Evolutionary conservation across 64 coral and sea anemone species (phyloP), one percentile per base, ranked within the genome.

Genomic region (Montipora foliosa): DNA sequence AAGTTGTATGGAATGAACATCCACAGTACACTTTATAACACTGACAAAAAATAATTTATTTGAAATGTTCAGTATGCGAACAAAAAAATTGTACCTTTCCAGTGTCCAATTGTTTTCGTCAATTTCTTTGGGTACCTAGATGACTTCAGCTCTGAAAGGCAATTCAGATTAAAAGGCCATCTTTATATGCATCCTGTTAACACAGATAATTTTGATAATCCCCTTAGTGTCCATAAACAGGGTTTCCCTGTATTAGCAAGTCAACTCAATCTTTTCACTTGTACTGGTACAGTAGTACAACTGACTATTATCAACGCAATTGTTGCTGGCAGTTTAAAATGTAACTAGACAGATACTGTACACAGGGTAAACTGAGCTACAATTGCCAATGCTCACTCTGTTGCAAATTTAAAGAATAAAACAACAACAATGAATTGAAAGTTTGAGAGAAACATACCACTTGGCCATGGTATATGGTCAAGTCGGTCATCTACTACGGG

Each of bases 41-140:
- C 9, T 55, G 52, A 55, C 52, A 7, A 55, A 10, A 55, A 55
- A 55, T 55, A 55, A 55, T 55, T 5, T 55, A 55, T 55, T 10
- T 55, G 52, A 55, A 55, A 55, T 10, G 52, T 55, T 10, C 52
- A 55, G 6, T 0, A 55, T 10, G 52, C 9, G 9, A 55, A 4
- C 9, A 74, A 6, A 21, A 68, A 17, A 20, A 68, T 19, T 87
- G 61, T 12, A 87, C 83, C 83, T 82, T 91, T 91, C 89, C 89
- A 91, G 19, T 17, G 9, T 21, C 89, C 79, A 3, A 91, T 53
- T 25, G 58, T 82, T 49, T 91, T 91, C 8, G 47, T 91, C 16
- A 91, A 59, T 15, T 91, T 82, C n/a, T 81, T 82, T 2, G 89
- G 89, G 17, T 91, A 82, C 53, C 89, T 69, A 14, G 79, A 91